Evolutionary conservation across 2,888 invertebrate species (phyloP), one percentile per base, ranked within the genome.

Genomic region (Diadromus collaris): DNA sequence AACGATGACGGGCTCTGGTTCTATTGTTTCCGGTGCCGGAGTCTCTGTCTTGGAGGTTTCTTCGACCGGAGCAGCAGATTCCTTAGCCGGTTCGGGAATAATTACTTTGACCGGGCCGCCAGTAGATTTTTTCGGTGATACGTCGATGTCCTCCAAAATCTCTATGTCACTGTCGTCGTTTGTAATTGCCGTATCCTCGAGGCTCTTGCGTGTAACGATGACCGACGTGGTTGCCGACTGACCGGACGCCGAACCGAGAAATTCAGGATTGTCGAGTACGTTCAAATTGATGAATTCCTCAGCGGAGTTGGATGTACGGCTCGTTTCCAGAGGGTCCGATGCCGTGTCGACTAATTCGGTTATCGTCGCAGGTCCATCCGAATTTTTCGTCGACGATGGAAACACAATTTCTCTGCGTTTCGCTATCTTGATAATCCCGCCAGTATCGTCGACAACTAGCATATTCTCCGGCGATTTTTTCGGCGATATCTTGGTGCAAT

Each of bases 91-190:
- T 24, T 51, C 51, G 10, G 51, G 24, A 16, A 32, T 16, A 38
- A 34, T 6, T 16, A n/a, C 65, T 71, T 34, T 56, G 16, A 10
- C 24, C n/a, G 38, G 19, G 19, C 29, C 44, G 41, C 16, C 19
- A 7, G 16, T 68, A 19, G 69, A n/a, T 64, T 73, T 76, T 24
- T 41, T 76, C 61, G 77, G 19, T 27, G 56, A 21, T n/a, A 56
- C 16, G 6, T 63, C 74, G 41, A 81, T 80, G 21, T 80, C 78
- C 51, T 83, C 83, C 41, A 87, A 46, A 13, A 90, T 90, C 64
- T 90, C 90, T 21, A 90, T 86, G 41, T 90, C 90, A 65, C 90
- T 90, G 44, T 90, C 90, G 0, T 86, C 86, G 6, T 80, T 77
- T 58, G 68, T 81, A 1, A 72, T 73, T 0, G 54, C 71, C 7